Percentiles rank a stretch among this genome's conserved stretches.
phyloP scores from a whole-genome alignment of 2,113 vertebrate species.

The Coracopsis vasa region DNA sequence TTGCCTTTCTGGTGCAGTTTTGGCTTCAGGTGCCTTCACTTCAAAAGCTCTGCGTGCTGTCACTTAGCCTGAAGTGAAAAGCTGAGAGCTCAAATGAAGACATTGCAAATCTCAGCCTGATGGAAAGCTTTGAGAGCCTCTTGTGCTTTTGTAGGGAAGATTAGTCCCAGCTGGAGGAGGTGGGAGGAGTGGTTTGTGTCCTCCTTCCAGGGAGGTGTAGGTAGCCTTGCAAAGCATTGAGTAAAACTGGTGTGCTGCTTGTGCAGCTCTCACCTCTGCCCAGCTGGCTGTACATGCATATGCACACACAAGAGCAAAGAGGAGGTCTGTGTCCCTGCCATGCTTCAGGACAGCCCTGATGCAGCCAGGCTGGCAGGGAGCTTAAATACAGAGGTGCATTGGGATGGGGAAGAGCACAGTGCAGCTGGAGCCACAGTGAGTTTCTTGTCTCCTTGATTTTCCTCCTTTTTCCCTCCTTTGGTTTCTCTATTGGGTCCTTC shows the following conservation, averaged over 20 bases:
- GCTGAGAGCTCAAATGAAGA: background rate
- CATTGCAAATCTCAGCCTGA: background rate
- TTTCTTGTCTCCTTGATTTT: background rate
- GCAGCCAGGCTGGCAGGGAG: background rate
- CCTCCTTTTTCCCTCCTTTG: background rate
- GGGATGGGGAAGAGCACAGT: background rate
- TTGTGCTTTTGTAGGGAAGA: background rate
- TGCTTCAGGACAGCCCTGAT: background rate
- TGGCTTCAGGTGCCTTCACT: background rate
- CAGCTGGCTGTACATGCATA: background rate
- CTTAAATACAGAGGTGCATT: background rate
- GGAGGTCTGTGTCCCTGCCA: background rate
- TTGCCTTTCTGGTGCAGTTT: background rate
- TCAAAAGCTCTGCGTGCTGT: background rate
- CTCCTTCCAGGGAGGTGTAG: background rate
- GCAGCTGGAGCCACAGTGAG: background rate
- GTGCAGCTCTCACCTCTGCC: rapidly evolving
- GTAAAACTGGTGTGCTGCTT: background rate
- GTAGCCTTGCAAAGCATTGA: background rate
- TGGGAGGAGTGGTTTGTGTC: background rate
- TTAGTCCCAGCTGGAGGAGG: background rate
- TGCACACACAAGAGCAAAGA: background rate
- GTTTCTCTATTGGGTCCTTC: background rate
- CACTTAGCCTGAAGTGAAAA: constrained; percentile 25
- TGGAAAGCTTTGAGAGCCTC: background rate